Percentiles rank a stretch among this genome's conserved stretches.
These are phyloP conservation scores for Galerucella nymphaeae DNA, from an alignment of 2,888 invertebrate genomes.

Conservation along the genomic window DNA sequence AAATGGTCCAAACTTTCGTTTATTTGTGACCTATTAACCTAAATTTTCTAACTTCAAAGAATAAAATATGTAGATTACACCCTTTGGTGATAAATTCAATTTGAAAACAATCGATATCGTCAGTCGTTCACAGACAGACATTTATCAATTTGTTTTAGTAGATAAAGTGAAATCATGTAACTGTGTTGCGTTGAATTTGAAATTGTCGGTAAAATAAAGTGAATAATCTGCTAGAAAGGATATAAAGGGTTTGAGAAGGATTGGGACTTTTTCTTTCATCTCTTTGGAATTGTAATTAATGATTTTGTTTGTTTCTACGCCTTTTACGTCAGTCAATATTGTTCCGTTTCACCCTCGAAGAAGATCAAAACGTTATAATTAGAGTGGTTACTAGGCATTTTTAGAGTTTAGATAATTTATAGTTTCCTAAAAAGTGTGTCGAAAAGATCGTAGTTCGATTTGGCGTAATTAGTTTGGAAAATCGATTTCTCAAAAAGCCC, in stretches of 20 bases:
- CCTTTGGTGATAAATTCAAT: not conserved
- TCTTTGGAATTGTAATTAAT: conserved; percentile 11
- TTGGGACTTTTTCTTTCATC: conserved; percentile 1
- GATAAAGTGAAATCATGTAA: conserved; percentile 17
- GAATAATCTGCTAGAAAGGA: not conserved
- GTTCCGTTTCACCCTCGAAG: not conserved
- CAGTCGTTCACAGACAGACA: conserved; percentile 9
- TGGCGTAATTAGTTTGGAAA: not conserved
- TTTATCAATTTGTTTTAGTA: not conserved
- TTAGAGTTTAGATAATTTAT: not conserved
- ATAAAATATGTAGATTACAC: not conserved
- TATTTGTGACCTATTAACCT: not conserved
- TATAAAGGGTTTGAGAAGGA: not conserved
- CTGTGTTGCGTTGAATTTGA: not conserved
- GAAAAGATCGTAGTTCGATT: not conserved
- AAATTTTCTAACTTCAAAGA: not conserved
- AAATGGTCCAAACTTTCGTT: too few relatives aligned
- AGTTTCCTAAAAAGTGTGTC: too few relatives aligned
- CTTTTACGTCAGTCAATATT: not conserved
- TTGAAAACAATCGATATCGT: conserved; percentile 3
- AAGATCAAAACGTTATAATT: not conserved
- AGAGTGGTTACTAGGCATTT: not conserved
- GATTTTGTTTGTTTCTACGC: conserved; percentile 12
- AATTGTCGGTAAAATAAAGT: conserved; percentile 7
- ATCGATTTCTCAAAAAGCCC: not conserved